phyloP scores from a whole-genome alignment of 2,797 vertebrate species.

The Thripadectes ignobilis region DNA sequence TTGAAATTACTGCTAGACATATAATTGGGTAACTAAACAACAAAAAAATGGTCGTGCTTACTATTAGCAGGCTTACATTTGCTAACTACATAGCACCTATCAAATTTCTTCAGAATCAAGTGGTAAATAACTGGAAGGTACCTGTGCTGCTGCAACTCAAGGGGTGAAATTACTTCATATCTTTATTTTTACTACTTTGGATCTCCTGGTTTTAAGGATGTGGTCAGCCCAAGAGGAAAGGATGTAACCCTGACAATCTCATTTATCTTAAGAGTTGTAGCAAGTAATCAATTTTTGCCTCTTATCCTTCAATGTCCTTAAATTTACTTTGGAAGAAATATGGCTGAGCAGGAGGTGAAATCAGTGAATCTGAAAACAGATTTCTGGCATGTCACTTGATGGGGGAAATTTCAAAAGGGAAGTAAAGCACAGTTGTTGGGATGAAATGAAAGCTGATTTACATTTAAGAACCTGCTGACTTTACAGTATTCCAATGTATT shows the following conservation, averaged over 20 bases:
- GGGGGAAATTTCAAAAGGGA: neutral
- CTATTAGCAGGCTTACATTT: neutral
- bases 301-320: neutral
- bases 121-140: neutral
- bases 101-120: neutral
- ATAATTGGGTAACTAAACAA: neutral
- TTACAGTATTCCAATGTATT: neutral
- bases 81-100: neutral
- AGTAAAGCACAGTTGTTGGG: neutral
- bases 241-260: neutral
- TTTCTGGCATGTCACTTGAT: neutral
- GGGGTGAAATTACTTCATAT: neutral
- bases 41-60: neutral
- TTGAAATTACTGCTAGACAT: neutral
- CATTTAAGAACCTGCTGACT: neutral
- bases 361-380: neutral
- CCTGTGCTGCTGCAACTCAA: neutral
- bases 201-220: neutral
- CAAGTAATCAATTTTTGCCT: neutral
- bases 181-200: neutral
- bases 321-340: slow-evolving; percentile 1
- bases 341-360: neutral
- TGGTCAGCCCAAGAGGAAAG: neutral
- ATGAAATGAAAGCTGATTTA: neutral
- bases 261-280: neutral